Percentiles rank a stretch among this genome's conserved stretches.
These are phyloP conservation scores for Chymomyza costata DNA, from an alignment of 1,140 invertebrate genomes.

Conservation along the genomic window DNA sequence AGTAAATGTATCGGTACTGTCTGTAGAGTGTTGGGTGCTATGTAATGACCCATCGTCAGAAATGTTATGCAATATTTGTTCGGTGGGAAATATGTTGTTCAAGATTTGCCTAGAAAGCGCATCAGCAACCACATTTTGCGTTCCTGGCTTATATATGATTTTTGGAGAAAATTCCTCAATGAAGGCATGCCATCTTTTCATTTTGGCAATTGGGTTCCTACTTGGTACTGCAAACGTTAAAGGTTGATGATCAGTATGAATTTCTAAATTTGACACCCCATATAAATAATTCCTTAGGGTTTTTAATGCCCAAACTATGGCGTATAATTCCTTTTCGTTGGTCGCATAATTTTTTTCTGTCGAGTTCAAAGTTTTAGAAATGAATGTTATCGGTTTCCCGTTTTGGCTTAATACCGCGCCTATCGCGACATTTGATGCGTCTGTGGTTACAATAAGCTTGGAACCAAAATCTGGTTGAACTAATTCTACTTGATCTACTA, in stretches of 20 bases:
- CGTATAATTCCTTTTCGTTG: constrained; percentile 74
- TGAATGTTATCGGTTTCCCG: constrained; percentile 60
- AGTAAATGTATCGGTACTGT: not conserved
- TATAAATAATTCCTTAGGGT: constrained; percentile 64
- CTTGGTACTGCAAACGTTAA: constrained; percentile 68
- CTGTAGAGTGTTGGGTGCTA: not conserved
- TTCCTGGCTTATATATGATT: constrained; percentile 48
- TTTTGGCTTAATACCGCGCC: constrained; percentile 26
- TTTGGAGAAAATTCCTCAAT: constrained; percentile 62
- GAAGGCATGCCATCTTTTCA: constrained; percentile 64
- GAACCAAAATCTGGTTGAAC: not conserved
- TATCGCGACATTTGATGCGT: constrained; percentile 14
- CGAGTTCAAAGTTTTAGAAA: constrained; percentile 61
- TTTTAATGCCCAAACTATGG: constrained; percentile 72
- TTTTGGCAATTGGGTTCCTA: constrained; percentile 58
- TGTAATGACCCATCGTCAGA: not conserved
- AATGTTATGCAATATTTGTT: not conserved
- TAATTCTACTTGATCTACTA: not conserved
- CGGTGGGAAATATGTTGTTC: too few relatives aligned
- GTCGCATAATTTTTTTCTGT: constrained; percentile 69
- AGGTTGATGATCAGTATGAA: constrained; percentile 63
- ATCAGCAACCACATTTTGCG: constrained; percentile 23
- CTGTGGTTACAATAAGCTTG: constrained; percentile 25
- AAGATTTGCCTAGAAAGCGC: constrained; percentile 13
- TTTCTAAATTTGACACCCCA: constrained; percentile 31